Evolutionary conservation across 2,113 vertebrate genomes (phyloP).

Genomic region (Pangasianodon hypophthalmus): DNA sequence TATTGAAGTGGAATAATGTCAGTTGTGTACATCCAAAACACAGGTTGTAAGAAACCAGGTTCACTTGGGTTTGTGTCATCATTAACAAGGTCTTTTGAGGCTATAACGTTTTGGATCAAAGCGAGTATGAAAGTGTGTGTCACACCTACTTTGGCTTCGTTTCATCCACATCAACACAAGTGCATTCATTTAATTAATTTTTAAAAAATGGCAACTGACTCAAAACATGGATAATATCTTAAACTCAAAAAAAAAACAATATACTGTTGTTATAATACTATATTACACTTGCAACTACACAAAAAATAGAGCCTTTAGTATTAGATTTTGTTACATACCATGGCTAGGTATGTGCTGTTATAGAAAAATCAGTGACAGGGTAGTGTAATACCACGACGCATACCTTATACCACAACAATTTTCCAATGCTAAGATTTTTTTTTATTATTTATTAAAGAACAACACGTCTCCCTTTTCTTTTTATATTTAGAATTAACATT

Average conservation of each 20-base stretch:
- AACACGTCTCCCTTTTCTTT: not conserved
- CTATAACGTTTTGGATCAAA: too few relatives aligned
- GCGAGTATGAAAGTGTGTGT: too few relatives aligned
- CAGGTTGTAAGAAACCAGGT: not conserved
- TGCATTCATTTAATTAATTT: too few relatives aligned
- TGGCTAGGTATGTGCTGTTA: not conserved
- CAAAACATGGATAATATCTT: not conserved
- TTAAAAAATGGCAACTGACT: too few relatives aligned
- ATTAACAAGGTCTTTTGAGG: too few relatives aligned
- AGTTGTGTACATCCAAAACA: not conserved
- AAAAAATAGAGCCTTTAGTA: not conserved
- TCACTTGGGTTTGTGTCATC: too few relatives aligned
- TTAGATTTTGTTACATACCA: not conserved
- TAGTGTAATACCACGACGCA: not conserved
- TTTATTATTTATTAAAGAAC: not conserved
- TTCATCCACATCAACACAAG: too few relatives aligned
- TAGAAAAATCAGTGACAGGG: not conserved
- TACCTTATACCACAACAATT: not conserved
- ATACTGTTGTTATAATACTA: not conserved
- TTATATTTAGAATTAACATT: not conserved
- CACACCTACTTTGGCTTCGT: too few relatives aligned
- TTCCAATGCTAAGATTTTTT: not conserved
- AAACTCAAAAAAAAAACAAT: not conserved
- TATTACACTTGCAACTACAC: not conserved
- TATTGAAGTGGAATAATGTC: not conserved